Percentiles rank a stretch among this genome's conserved stretches.
Evolutionary conservation across 2,888 invertebrate genomes (phyloP).

Genomic region (Melolontha melolontha): DNA sequence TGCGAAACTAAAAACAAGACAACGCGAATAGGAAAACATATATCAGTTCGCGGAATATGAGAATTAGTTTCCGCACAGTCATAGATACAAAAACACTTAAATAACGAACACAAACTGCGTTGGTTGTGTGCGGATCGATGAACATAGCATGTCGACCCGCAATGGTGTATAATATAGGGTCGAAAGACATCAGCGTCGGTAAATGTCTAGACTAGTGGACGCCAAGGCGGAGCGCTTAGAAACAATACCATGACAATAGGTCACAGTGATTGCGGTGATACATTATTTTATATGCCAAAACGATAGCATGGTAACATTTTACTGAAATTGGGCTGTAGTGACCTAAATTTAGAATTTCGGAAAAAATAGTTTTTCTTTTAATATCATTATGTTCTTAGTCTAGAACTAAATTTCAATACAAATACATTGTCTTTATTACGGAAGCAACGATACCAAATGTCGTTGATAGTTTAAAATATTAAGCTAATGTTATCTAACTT

Average conservation of each 20-base stretch:
- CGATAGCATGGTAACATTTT: slow-evolving; percentile 24
- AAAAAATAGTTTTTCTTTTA: too few species aligned
- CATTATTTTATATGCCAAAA: slow-evolving; percentile 15
- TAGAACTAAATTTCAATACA: too few species aligned
- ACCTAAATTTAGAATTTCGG: too few species aligned
- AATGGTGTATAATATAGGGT: slow-evolving; percentile 55
- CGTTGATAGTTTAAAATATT: too few species aligned
- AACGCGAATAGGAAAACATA: slow-evolving; percentile 23
- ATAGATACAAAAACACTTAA: slow-evolving; percentile 17
- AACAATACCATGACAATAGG: slow-evolving; percentile 58
- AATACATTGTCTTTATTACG: too few species aligned
- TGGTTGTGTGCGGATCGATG: slow-evolving; percentile 49
- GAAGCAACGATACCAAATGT: too few species aligned
- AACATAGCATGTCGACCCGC: slow-evolving; percentile 56
- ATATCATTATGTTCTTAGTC: too few species aligned
- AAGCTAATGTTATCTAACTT: too few species aligned
- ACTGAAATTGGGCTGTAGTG: not conserved
- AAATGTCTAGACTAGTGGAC: slow-evolving; percentile 63
- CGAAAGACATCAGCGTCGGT: slow-evolving; percentile 58
- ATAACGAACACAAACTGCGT: slow-evolving; percentile 34
- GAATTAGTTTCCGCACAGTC: too few species aligned
- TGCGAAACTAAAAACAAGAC: slow-evolving; percentile 29
- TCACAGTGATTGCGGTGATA: slow-evolving; percentile 48
- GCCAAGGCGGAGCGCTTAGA: slow-evolving; percentile 59
- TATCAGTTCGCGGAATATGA: slow-evolving; percentile 25